A percentile compares a stretch with the other conserved stretches of the same genome.
Evolutionary conservation across 2,888 invertebrate species (phyloP).

Genomic region (Mythimna impura): DNA sequence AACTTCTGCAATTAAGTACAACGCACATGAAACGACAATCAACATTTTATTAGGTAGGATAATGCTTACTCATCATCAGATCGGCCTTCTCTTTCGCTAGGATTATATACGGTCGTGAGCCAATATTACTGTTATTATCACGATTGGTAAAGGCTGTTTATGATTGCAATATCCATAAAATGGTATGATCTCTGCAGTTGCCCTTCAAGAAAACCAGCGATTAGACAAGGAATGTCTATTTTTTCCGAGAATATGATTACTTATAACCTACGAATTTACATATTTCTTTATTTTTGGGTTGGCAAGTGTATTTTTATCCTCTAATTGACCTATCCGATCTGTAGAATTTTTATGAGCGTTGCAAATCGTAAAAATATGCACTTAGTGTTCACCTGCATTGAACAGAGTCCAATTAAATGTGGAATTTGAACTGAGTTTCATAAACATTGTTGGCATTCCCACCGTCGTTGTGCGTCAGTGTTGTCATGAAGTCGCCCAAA

Average conservation of each 20-base stretch:
- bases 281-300: conserved; percentile 8
- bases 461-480: neutral
- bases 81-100: conserved; percentile 12
- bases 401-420: conserved; percentile 26
- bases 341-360: conserved; percentile 15
- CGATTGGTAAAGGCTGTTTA: conserved; percentile 18
- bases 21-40: conserved; percentile 8
- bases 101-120: conserved; percentile 28
- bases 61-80: neutral
- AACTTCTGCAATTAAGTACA: neutral
- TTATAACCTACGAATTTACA: neutral
- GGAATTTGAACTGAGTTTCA: conserved; percentile 31
- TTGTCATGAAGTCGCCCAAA: conserved; percentile 7
- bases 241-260: neutral
- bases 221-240: neutral
- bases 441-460: conserved; percentile 40
- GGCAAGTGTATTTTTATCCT: conserved; percentile 3
- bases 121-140: conserved; percentile 17
- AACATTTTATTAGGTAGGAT: conserved; percentile 12
- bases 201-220: conserved; percentile 18
- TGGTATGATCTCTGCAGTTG: conserved; percentile 18
- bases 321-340: conserved; percentile 17
- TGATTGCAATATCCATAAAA: conserved; percentile 29
- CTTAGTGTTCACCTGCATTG: conserved; percentile 23
- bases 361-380: conserved; percentile 24